Evolutionary conservation across 2,113 vertebrate species (phyloP), one percentile per base, ranked within the genome.

Genomic region (Petrocephalus microphthalmus): DNA sequence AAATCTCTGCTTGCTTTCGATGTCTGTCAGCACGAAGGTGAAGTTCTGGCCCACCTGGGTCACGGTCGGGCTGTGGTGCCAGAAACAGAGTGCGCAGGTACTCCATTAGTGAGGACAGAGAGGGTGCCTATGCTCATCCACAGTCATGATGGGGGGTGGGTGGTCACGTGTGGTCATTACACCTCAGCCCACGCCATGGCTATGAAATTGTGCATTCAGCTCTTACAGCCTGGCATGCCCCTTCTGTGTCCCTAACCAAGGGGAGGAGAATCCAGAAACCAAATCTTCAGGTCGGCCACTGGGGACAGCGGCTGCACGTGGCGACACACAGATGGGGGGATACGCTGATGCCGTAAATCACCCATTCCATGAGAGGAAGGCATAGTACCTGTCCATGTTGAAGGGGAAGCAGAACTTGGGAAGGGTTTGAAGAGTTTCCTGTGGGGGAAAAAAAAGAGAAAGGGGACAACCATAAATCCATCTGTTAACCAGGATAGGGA

Each of bases 321-420:
- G 22, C 3, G 7, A 71, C 64, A 71, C 5, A 33, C 64, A 17
- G 53, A 64, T 10, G n/a, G 22, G 22, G 10, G n/a, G n/a, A n/a
- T n/a, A n/a, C n/a, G 60, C 3, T 67, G n/a, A 29, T 67, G 25
- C 8, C n/a, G 11, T 67, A 29, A 67, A 67, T 67, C 60, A 67
- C 60, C 67, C 67, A 74, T 25, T 17, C 67, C 29, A 13, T 29
- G 33, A 42, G 37, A 13, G 33, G 29, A 7, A 78, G 71, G 42
- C 29, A 19, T 71, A 33, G 22, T 94, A 99, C 98, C 98, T 99
- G 96, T 99, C 97, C 95, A 96, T 94, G 94, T 92, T 96, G 96
- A 99, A 99, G 86, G 98, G 98, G 93, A 99, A 99, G 94, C 98
- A 99, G 96, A 99, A 99, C 95, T 96, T 99, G 93, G 97, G 97